Evolutionary conservation across 2,888 invertebrate genomes (phyloP).

Genomic region (Leptinotarsa juncta): DNA sequence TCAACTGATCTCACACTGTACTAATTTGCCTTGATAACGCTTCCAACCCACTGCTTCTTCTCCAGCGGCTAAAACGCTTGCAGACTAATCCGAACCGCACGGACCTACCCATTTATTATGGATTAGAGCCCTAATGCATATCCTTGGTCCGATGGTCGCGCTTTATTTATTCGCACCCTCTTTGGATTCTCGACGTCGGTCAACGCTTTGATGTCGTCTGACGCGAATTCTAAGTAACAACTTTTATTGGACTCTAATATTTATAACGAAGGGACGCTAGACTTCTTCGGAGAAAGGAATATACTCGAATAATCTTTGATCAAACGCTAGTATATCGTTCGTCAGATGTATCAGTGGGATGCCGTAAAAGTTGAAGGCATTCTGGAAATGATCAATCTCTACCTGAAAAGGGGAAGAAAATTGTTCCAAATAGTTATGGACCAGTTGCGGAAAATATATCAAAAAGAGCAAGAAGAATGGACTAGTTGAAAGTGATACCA

Average conservation of each 20-base stretch:
- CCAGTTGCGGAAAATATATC: no score
- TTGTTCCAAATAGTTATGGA: neutral
- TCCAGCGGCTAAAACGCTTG: neutral
- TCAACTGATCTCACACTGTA: neutral
- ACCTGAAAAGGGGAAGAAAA: neutral
- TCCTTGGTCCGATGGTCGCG: slow-evolving; percentile 38
- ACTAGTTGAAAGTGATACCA: no score
- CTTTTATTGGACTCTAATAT: slow-evolving; percentile 58
- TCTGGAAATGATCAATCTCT: neutral
- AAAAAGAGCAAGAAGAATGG: no score
- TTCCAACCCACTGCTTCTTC: neutral
- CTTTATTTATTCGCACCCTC: slow-evolving; percentile 59
- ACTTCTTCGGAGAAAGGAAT: neutral
- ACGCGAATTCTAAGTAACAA: slow-evolving; percentile 65
- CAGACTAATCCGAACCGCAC: slow-evolving; percentile 19
- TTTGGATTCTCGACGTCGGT: slow-evolving; percentile 39
- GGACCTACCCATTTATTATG: slow-evolving; percentile 39
- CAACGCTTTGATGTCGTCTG: slow-evolving; percentile 63
- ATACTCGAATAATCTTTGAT: neutral
- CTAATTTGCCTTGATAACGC: neutral
- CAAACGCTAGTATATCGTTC: neutral
- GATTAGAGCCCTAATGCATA: slow-evolving; percentile 43
- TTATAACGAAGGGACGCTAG: slow-evolving; percentile 29
- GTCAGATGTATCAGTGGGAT: neutral
- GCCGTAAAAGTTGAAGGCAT: neutral